phyloP scores from a whole-genome alignment of 2,888 invertebrate genomes.

The Dicyrtomina minuta region DNA sequence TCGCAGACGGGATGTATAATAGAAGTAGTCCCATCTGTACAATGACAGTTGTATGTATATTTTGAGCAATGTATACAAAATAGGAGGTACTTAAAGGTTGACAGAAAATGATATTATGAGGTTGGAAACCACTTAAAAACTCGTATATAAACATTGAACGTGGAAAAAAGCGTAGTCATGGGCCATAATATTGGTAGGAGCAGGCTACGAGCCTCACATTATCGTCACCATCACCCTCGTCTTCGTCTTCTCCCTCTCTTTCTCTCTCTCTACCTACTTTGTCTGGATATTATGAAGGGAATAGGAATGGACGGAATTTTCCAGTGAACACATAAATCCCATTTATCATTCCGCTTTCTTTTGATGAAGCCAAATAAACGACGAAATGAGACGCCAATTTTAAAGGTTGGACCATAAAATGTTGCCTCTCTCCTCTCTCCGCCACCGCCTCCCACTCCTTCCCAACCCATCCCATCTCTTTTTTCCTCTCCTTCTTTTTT shows the following conservation, averaged over 20 bases:
- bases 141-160: neutral
- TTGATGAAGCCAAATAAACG: conserved; percentile 23
- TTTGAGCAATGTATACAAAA: too few species aligned
- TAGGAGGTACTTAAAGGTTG: too few species aligned
- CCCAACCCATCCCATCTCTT: too few species aligned
- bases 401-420: conserved; percentile 26
- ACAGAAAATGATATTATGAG: too few species aligned
- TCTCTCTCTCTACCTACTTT: neutral
- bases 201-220: conserved; percentile 1
- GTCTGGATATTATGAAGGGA: neutral
- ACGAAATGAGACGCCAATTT: conserved; percentile 27
- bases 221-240: neutral
- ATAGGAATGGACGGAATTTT: neutral
- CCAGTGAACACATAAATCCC: conserved; percentile 17
- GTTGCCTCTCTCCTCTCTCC: conserved; percentile 7
- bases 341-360: conserved; percentile 22
- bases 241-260: neutral
- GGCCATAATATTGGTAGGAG: neutral
- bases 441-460: too few species aligned
- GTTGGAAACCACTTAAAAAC: too few species aligned
- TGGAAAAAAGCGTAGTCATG: neutral
- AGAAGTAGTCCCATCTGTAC: too few species aligned
- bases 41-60: too few species aligned
- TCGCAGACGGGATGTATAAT: too few species aligned
- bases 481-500: too few species aligned